Evolutionary conservation across 1,140 invertebrate species (phyloP).

Genomic region (Meloidogyne exigua): DNA sequence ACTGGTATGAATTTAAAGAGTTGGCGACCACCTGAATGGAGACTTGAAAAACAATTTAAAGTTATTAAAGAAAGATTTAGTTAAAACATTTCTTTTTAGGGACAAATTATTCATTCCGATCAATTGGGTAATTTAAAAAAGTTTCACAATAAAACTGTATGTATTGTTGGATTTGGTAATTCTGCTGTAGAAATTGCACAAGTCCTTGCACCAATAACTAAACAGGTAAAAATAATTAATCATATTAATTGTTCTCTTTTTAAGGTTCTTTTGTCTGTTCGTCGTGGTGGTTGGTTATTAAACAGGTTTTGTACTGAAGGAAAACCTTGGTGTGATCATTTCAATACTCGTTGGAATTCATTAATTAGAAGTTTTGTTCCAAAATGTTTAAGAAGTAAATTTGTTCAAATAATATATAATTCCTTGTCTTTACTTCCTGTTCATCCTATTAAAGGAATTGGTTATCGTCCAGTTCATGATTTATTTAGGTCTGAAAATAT

Average conservation of each 20-base stretch:
- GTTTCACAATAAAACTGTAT: constrained; percentile 10
- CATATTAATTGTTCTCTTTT: background rate
- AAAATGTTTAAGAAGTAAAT: background rate
- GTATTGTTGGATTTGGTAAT: constrained; percentile 23
- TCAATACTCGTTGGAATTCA: constrained; percentile 15
- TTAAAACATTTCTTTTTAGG: background rate
- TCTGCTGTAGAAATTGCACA: constrained; percentile 19
- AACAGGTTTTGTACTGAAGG: background rate
- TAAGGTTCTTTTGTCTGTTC: constrained; percentile 12
- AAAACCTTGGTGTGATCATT: constrained; percentile 11
- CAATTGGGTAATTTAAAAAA: constrained; percentile 6
- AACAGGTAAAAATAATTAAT: background rate
- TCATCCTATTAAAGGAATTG: background rate
- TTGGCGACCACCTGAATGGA: constrained; percentile 26
- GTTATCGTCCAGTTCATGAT: background rate
- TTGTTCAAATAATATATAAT: background rate
- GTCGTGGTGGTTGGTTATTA: constrained; percentile 24
- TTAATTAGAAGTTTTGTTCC: background rate
- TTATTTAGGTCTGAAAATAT: constrained; percentile 1
- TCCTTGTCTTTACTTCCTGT: background rate
- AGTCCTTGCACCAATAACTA: constrained; percentile 5
- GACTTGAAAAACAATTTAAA: constrained; percentile 25
- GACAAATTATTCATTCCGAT: constrained; percentile 22
- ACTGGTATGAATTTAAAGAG: constrained; percentile 13
- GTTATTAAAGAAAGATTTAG: background rate